Evolutionary conservation across 2,113 vertebrate genomes (phyloP), one percentile per base, ranked within the genome.

Genomic region (Poeciliopsis occidentalis): DNA sequence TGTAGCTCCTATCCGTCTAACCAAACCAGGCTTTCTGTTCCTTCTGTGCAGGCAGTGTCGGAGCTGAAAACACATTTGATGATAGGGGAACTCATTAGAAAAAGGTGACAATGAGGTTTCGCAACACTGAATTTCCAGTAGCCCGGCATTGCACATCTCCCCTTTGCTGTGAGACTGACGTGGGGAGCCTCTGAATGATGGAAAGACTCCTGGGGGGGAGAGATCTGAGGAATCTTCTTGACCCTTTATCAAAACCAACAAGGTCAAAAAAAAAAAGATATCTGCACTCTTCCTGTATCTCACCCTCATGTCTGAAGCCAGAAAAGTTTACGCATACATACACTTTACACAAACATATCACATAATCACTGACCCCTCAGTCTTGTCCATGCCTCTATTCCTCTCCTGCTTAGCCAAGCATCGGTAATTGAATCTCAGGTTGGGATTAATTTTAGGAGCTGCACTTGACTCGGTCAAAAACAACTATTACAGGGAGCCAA

Each of bases 391-490:
- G 26, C 82, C 71, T 78, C 82, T 75, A 80, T 88, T 82, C 87
- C 83, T 82, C 90, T 92, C 89, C 90, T 94, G 94, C 92, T 93
- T 91, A 94, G 91, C 89, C 94, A 95, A 91, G 94, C 94, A 92
- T 92, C 95, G 92, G 96, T 99, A 98, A 99, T 98, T 97, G 97
- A 99, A 98, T 98, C 96, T 97, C 96, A 97, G 96, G 96, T 98
- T 95, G 96, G 96, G 96, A 98, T 98, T 99, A 97, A 97, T 98
- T 97, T 96, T 97, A 97, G 95, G 95, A 97, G 96, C 96, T 95
- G 96, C 96, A 99, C 98, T 99, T 99, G 97, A 99, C 98, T 99
- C 96, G 96, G 97, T 99, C 97, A 99, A 98, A 94, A 98, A 97
- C 95, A 96, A 97, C 97, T 96, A 97, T 97, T 97, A 97, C 93